These are phyloP conservation scores for Macrosoma leucophasiata DNA, from an alignment of 2,888 invertebrate species.

Conservation along the genomic window DNA sequence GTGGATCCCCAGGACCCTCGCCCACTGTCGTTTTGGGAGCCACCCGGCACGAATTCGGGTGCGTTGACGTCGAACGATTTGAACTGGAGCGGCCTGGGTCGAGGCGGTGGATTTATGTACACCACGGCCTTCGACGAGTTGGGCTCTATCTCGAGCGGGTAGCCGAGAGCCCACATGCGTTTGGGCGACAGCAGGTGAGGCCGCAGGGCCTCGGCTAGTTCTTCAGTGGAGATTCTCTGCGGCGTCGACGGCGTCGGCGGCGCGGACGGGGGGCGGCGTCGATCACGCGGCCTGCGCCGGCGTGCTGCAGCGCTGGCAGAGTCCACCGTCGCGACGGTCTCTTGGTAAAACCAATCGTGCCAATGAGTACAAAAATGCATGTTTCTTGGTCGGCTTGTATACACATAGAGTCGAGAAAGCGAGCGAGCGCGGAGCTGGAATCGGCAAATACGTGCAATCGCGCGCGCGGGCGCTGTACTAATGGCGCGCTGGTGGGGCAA, in stretches of 20 bases:
- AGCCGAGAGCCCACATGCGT: slow-evolving; percentile 80
- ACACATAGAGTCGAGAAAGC: slow-evolving; percentile 71
- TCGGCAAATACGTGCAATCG: slow-evolving; percentile 63
- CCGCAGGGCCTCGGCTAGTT: slow-evolving; percentile 74
- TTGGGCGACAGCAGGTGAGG: slow-evolving; percentile 78
- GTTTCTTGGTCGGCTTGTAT: slow-evolving; percentile 59
- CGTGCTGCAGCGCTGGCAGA: slow-evolving; percentile 60
- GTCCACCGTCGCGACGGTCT: slow-evolving; percentile 62
- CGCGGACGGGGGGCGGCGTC: slow-evolving; percentile 64
- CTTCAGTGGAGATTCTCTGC: slow-evolving; percentile 73
- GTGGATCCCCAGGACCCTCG: slow-evolving; percentile 73
- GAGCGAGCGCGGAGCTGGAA: slow-evolving; percentile 60
- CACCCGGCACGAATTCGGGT: slow-evolving; percentile 78
- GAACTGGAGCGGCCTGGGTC: slow-evolving; percentile 51
- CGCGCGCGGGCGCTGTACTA: slow-evolving; percentile 71
- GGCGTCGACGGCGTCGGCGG: slow-evolving; percentile 48
- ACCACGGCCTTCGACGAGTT: slow-evolving; percentile 79
- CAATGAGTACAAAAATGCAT: slow-evolving; percentile 69
- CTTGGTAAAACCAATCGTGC: slow-evolving; percentile 70
- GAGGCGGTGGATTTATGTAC: slow-evolving; percentile 74
- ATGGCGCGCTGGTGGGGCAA: slow-evolving; percentile 69
- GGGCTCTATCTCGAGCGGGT: slow-evolving; percentile 79
- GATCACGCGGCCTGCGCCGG: slow-evolving; percentile 61
- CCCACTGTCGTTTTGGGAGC: slow-evolving; percentile 71
- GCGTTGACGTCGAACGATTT: slow-evolving; percentile 79